Conservation (phyloP, 2,888 invertebrate genomes). For the Pseudeuparius sepicola region DNA sequence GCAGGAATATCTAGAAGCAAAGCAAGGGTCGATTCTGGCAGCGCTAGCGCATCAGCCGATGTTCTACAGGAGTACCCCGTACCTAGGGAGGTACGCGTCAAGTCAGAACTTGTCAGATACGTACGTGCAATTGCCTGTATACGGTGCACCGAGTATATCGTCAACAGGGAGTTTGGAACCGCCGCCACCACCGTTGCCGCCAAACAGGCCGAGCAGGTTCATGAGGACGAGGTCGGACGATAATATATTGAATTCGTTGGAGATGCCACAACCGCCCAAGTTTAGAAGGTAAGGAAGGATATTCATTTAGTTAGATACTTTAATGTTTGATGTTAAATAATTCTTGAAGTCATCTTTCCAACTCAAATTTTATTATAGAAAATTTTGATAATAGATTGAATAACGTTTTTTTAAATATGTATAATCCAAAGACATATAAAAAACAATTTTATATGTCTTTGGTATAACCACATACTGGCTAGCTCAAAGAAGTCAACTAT, state of each 20-base stretch:
- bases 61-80: slow-evolving; percentile 76
- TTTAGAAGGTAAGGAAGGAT: no score
- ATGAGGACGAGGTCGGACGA: slow-evolving; percentile 70
- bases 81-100: slow-evolving; percentile 67
- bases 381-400: no score
- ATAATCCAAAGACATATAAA: no score
- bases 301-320: no score
- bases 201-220: slow-evolving; percentile 48
- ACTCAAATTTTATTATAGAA: no score
- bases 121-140: slow-evolving; percentile 60
- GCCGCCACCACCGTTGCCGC: slow-evolving; percentile 56
- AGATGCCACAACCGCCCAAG: slow-evolving; percentile 45
- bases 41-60: slow-evolving; percentile 55
- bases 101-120: slow-evolving; percentile 72
- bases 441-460: no score
- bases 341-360: no score
- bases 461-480: no score
- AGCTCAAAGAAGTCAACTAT: no score
- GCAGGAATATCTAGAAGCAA: slow-evolving; percentile 84
- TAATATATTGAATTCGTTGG: slow-evolving; percentile 63
- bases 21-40: slow-evolving; percentile 64
- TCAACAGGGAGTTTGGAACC: slow-evolving; percentile 54
- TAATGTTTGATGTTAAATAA: no score
- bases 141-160: slow-evolving; percentile 57
- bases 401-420: no score